Conservation (phyloP, 2,888 invertebrate genomes). For the Trissolcus japonicus region DNA sequence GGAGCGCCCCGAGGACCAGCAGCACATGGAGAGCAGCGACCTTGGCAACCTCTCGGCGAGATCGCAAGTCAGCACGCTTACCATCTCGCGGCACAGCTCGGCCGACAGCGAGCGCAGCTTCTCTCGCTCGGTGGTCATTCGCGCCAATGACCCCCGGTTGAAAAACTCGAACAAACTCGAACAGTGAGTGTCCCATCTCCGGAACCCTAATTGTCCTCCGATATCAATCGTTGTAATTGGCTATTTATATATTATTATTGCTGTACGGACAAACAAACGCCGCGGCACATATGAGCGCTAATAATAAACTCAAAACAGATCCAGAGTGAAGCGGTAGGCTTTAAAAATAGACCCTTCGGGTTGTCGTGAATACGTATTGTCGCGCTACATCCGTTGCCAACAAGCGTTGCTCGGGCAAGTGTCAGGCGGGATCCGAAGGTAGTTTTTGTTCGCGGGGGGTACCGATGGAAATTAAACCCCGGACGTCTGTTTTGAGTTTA, state of each 20-base stretch:
- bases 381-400: slow-evolving; percentile 30
- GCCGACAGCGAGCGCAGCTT: slow-evolving; percentile 72
- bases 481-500: not conserved
- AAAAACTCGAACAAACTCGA: slow-evolving; percentile 72
- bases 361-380: slow-evolving; percentile 53
- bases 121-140: slow-evolving; percentile 71
- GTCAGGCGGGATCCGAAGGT: slow-evolving; percentile 11
- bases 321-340: slow-evolving; percentile 64
- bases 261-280: slow-evolving; percentile 17
- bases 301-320: slow-evolving; percentile 69
- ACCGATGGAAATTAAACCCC: not conserved
- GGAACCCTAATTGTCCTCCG: not conserved
- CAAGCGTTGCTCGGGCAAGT: slow-evolving; percentile 21
- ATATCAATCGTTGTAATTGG: not conserved
- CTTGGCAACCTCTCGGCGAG: slow-evolving; percentile 68
- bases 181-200: slow-evolving; percentile 66
- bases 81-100: slow-evolving; percentile 72
- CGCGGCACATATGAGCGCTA: slow-evolving; percentile 60
- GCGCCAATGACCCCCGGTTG: slow-evolving; percentile 64
- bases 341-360: slow-evolving; percentile 71
- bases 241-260: not conserved
- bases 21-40: slow-evolving; percentile 59
- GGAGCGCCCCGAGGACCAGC: slow-evolving; percentile 50
- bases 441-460: not conserved
- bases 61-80: slow-evolving; percentile 71